A percentile compares a stretch with the other conserved stretches of the same genome.
phyloP scores from a whole-genome alignment of 2,113 vertebrate genomes.

The Collichthys lucidus region DNA sequence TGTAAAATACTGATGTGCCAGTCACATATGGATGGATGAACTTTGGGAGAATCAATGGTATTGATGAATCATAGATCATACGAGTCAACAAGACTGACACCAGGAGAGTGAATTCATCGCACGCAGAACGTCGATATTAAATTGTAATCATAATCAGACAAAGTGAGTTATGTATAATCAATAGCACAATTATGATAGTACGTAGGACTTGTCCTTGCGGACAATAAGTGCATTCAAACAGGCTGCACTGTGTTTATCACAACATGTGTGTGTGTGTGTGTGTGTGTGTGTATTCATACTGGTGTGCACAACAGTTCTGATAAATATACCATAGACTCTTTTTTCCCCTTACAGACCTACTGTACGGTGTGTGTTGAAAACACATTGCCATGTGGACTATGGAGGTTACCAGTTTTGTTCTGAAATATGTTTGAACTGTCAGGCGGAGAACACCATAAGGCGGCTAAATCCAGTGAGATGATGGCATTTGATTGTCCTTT shows the following conservation, averaged over 20 bases:
- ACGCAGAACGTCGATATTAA: conserved; percentile 88
- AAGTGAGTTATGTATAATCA: conserved; percentile 95
- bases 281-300: conserved; percentile 34
- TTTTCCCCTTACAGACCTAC: too few relatives aligned
- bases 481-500: conserved; percentile 78
- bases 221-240: conserved; percentile 63
- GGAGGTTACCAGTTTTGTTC: conserved; percentile 50
- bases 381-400: conserved; percentile 31
- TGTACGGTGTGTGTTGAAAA: conserved; percentile 7
- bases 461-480: conserved; percentile 66
- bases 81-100: conserved; percentile 90
- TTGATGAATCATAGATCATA: conserved; percentile 88
- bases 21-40: conserved; percentile 92
- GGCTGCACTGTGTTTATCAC: conserved; percentile 72
- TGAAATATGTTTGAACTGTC: conserved; percentile 65
- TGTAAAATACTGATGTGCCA: conserved; percentile 89
- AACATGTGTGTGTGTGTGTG: conserved; percentile 21
- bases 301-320: neutral
- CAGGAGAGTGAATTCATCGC: conserved; percentile 89
- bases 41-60: conserved; percentile 90
- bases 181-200: conserved; percentile 90
- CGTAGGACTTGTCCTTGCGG: conserved; percentile 79
- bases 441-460: conserved; percentile 56
- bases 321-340: neutral
- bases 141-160: conserved; percentile 94